These are phyloP conservation scores for Rhombomys opimus DNA, from an alignment of 2,113 vertebrate genomes.

Conservation along the genomic window DNA sequence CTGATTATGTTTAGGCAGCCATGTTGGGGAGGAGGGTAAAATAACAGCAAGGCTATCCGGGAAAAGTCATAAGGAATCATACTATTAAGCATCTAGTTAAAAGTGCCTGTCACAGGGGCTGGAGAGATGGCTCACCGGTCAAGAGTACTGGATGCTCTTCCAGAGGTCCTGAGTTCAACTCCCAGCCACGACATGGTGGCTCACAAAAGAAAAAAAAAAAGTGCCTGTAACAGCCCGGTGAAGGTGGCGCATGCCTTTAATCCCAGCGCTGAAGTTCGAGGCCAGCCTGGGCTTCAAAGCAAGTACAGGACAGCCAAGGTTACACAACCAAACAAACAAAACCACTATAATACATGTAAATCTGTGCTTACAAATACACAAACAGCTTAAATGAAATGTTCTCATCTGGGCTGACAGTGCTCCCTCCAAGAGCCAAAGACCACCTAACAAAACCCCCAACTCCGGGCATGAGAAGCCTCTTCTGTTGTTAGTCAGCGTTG, in stretches of 20 bases:
- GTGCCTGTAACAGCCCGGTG: no score
- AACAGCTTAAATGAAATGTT: not conserved
- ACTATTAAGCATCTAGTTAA: not conserved
- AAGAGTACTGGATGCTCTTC: no score
- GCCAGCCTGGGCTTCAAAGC: no score
- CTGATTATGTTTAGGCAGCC: not conserved
- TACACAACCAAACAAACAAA: no score
- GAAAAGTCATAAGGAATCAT: not conserved
- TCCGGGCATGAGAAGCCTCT: not conserved
- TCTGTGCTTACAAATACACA: not conserved
- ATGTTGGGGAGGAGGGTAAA: not conserved
- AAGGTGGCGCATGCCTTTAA: no score
- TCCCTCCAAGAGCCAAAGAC: not conserved
- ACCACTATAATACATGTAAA: not conserved
- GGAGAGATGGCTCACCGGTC: no score
- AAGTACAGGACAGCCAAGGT: no score
- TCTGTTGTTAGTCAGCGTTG: not conserved
- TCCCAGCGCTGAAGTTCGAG: no score
- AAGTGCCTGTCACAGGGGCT: not conserved
- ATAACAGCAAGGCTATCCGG: not conserved
- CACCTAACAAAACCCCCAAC: not conserved
- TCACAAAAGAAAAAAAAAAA: no score
- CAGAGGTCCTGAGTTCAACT: no score
- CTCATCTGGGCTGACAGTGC: not conserved
- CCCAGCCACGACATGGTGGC: no score